Conservation (phyloP, 2,113 vertebrate genomes). For the Ondatra zibethicus region DNA sequence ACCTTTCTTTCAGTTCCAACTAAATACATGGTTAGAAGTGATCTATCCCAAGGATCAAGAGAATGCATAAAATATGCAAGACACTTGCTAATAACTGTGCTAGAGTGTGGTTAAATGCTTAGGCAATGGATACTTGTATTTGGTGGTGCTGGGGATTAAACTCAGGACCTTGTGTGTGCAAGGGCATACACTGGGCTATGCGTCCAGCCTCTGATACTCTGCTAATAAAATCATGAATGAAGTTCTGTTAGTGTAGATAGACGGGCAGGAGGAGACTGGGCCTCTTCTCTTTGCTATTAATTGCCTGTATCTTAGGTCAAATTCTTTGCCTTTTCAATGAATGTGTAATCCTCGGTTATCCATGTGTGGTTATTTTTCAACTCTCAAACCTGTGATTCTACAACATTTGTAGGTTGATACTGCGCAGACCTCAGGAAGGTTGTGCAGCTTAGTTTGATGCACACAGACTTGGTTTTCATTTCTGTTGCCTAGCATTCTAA, state of each 20-base stretch:
- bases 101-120: neutral
- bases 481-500: neutral
- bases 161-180: neutral
- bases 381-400: neutral
- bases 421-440: neutral
- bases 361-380: slow-evolving; percentile 17
- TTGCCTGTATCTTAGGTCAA: neutral
- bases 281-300: neutral
- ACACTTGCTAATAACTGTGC: neutral
- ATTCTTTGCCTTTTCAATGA: neutral
- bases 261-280: neutral
- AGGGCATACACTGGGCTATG: neutral
- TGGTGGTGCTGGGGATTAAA: neutral
- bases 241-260: neutral
- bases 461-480: slow-evolving; percentile 20
- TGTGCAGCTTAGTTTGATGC: slow-evolving; percentile 19
- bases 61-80: neutral
- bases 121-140: neutral
- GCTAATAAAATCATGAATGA: neutral
- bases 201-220: neutral
- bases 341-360: neutral
- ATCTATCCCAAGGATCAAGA: neutral
- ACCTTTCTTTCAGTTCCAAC: neutral
- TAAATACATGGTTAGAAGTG: slow-evolving; percentile 53
- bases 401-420: neutral